Base-by-base conservation (phyloP, 2,888 invertebrate genomes). In the Pseudolycoriella hygida region DNA sequence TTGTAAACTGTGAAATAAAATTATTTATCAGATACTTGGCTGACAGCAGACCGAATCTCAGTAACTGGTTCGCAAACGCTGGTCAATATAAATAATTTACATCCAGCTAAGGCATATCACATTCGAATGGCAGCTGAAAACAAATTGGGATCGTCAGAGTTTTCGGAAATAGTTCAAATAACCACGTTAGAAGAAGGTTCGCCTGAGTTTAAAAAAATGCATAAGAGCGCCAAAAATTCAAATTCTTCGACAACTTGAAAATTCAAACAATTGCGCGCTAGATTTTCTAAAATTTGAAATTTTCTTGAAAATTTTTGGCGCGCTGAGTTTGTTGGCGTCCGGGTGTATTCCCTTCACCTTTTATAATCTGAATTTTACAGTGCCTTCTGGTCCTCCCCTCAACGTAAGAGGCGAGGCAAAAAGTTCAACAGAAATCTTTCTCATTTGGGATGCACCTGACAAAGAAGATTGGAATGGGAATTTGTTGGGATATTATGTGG, bases 91-190 rank as follows among this genome's bases (percentile, higher is more conserved):
- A 80, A 78, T 57, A 82, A 82, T 57, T 69, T 92, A 30, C 80
- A 81, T 48, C 92, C 92, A 11, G 83, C 89, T 5, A 85, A 82
- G 49, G 79, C 82, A 14, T 93, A 92, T 67, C 85, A 89, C 60
- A 73, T 92, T 55, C 73, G 90, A 54, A 82, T 92, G 57, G 76
- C 89, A 53, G 90, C 90, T 8, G 87, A 88, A 62, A 92, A 92
- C 66, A 75, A 86, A 56, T 70, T 92, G 51, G 92, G 92, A 2
- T 75, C 82, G 52, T 88, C 90, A 54, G 84, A 85, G 56, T 85
- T 85, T 41, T 86, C 87, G 55, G 87, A 87, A 62, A 76, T 84
- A 19, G 75, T 84, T 41, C 84, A 84, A 71, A 79, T 83, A n/a
- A 82, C 80, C 45, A 85, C 85, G n/a, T 71, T 82, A 47, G 84